Percentiles rank a stretch among this genome's conserved stretches.
phyloP scores from a whole-genome alignment of 2,888 invertebrate species.

The Dryococelus australis region DNA sequence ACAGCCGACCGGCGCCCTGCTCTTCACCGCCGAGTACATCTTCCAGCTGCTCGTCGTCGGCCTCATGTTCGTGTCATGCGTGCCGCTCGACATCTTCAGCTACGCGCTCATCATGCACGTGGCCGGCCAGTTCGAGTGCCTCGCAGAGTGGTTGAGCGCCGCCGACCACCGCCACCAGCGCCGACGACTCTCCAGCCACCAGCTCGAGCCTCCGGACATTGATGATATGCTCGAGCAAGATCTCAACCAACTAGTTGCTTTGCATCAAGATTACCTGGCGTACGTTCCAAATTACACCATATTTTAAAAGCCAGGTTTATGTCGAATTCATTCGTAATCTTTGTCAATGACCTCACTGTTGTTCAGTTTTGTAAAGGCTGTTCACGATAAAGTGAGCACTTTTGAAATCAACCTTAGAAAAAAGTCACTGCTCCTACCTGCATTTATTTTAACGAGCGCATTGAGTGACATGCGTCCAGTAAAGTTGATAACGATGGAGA shows the following conservation, averaged over 20 bases:
- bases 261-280: background rate
- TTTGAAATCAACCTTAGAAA: no score
- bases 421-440: no score
- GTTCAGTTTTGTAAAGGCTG: no score
- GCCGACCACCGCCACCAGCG: background rate
- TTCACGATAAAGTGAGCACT: no score
- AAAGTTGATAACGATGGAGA: no score
- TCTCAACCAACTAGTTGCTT: background rate
- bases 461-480: no score
- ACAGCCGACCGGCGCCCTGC: background rate
- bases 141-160: background rate
- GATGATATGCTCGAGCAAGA: background rate
- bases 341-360: no score
- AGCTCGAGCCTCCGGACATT: background rate
- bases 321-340: no score
- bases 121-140: background rate
- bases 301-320: no score
- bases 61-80: background rate
- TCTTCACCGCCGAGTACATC: background rate
- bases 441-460: no score
- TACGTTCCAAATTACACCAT: background rate
- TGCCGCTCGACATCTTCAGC: background rate
- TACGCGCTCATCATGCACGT: background rate
- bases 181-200: background rate
- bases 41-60: background rate